Evolutionary conservation across 2,797 vertebrate genomes (phyloP).

Genomic region (Urophycis tenuis): DNA sequence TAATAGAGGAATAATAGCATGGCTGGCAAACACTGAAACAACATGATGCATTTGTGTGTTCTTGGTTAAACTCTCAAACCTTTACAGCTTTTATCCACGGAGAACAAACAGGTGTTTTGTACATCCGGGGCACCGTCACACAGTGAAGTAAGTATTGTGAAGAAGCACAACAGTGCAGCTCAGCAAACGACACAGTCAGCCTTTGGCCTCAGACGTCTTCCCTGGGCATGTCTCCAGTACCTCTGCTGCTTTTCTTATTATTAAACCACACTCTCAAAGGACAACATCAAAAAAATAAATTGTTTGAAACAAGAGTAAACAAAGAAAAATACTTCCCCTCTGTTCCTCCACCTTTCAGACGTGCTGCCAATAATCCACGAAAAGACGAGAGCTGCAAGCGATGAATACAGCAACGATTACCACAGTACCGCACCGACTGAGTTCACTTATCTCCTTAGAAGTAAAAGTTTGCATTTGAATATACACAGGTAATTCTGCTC

Average conservation of each 20-base stretch:
- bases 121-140: constrained; percentile 13
- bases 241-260: constrained; percentile 39
- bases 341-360: constrained; percentile 35
- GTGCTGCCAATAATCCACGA: constrained; percentile 24
- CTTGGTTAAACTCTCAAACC: background rate
- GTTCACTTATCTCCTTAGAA: too few species aligned
- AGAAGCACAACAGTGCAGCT: too few species aligned
- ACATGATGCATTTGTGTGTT: constrained; percentile 5
- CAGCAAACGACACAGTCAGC: constrained; percentile 19
- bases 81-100: background rate
- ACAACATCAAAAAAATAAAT: too few species aligned
- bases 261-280: constrained; percentile 44
- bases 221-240: constrained; percentile 25
- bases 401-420: background rate
- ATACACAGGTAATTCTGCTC: background rate
- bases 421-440: too few species aligned
- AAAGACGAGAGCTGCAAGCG: background rate
- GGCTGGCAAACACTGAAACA: background rate
- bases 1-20: background rate
- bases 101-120: constrained; percentile 1
- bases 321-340: constrained; percentile 31
- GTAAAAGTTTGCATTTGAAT: background rate
- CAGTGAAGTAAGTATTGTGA: constrained; percentile 11
- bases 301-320: background rate
- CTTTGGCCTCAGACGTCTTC: constrained; percentile 37